Conservation (phyloP, 1,140 invertebrate species). For the Ceratina australensis region DNA sequence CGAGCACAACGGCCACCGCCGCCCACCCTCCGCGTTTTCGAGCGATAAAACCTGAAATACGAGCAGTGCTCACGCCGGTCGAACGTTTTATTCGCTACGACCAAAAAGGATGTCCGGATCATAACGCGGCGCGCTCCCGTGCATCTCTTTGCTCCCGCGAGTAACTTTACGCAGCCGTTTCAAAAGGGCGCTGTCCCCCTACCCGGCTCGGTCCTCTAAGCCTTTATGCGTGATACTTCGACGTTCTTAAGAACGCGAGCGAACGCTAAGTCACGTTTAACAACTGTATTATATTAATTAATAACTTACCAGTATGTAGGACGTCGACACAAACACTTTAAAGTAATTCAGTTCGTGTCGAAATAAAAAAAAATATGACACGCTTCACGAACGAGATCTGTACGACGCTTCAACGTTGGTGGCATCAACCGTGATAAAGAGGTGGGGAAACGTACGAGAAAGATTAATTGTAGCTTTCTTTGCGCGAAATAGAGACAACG, state of each 20-base stretch:
- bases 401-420: background rate
- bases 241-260: background rate
- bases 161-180: constrained; percentile 56
- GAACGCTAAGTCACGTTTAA: background rate
- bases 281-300: background rate
- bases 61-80: constrained; percentile 51
- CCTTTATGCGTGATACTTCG: background rate
- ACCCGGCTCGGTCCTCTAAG: background rate
- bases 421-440: constrained; percentile 16
- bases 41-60: constrained; percentile 79
- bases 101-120: constrained; percentile 74
- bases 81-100: constrained; percentile 48
- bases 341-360: background rate
- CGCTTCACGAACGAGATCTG: background rate
- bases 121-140: constrained; percentile 64
- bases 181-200: constrained; percentile 42
- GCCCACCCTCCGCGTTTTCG: constrained; percentile 62
- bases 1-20: constrained; percentile 23
- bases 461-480: constrained; percentile 66
- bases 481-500: constrained; percentile 19
- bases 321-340: background rate
- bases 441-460: constrained; percentile 41
- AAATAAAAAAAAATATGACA: constrained; percentile 22
- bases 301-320: constrained; percentile 1
- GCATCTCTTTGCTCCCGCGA: constrained; percentile 55